A percentile compares a stretch with the other conserved stretches of the same genome.
phyloP scores from a whole-genome alignment of 2,888 invertebrate species.

The Diaprepes abbreviatus region DNA sequence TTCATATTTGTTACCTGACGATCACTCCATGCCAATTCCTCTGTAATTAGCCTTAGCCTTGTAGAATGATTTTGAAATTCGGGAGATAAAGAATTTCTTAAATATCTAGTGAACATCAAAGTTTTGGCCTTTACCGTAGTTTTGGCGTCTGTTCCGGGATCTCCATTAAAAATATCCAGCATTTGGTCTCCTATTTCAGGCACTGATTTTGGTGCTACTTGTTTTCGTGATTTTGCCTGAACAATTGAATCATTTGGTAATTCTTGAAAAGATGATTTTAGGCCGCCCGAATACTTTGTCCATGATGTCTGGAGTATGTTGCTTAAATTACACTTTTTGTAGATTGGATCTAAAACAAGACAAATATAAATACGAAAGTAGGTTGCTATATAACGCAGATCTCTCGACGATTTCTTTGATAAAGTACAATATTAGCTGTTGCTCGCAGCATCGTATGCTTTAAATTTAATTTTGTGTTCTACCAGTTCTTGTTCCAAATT shows the following conservation, averaged over 20 bases:
- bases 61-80: constrained; percentile 11
- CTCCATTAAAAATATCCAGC: not conserved
- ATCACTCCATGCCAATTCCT: not conserved
- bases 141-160: not conserved
- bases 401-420: too few relatives aligned
- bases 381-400: too few relatives aligned
- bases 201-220: not conserved
- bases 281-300: not conserved
- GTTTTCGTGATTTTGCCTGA: not conserved
- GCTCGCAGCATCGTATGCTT: too few relatives aligned
- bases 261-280: not conserved
- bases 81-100: constrained; percentile 7
- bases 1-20: not conserved
- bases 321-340: constrained; percentile 15
- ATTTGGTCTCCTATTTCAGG: too few relatives aligned
- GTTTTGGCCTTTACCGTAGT: constrained; percentile 1
- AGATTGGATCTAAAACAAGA: constrained; percentile 18
- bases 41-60: not conserved
- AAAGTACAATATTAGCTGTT: too few relatives aligned
- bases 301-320: constrained; percentile 20
- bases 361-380: too few relatives aligned
- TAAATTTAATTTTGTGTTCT: too few relatives aligned
- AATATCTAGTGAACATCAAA: not conserved
- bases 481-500: too few relatives aligned
- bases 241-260: not conserved